Evolutionary conservation across 2,113 vertebrate genomes (phyloP).

Genomic region (Syngnathoides biaculeatus): DNA sequence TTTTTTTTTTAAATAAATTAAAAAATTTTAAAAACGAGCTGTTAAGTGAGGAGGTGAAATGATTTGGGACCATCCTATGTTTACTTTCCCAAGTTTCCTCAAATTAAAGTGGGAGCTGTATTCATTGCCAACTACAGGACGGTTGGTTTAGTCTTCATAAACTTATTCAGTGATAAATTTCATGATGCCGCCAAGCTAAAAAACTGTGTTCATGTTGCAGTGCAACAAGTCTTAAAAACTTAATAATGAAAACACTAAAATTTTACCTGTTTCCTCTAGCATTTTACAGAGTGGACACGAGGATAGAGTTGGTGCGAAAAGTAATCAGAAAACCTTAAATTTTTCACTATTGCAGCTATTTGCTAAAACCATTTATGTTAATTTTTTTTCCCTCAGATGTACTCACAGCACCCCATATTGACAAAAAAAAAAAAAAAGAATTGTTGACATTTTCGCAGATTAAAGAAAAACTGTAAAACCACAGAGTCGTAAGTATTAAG

Average conservation of each 20-base stretch:
- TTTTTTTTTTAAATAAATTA: constrained; percentile 24
- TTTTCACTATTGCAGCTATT: no score
- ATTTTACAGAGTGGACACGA: constrained; percentile 9
- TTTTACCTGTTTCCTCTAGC: constrained; percentile 23
- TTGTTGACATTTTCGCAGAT: no score
- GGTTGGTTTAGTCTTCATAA: constrained; percentile 27
- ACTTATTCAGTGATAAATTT: constrained; percentile 31
- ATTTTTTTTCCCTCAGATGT: no score
- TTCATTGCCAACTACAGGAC: constrained; percentile 8
- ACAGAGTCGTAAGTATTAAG: no score
- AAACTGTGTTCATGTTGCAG: constrained; percentile 31
- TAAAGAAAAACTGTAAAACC: no score
- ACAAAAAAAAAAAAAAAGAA: no score
- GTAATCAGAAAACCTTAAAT: no score
- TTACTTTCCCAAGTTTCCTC: constrained; percentile 18
- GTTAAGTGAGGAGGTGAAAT: constrained; percentile 30
- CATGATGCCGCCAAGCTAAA: constrained; percentile 60
- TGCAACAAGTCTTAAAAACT: constrained; percentile 18
- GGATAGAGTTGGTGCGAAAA: no score
- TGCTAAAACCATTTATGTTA: no score
- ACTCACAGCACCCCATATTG: no score
- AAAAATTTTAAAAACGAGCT: constrained; percentile 2
- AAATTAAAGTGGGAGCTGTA: constrained; percentile 4
- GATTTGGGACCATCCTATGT: constrained; percentile 5
- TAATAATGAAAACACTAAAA: neutral